Evolutionary conservation across 1,140 invertebrate species (phyloP).

Genomic region (Lysiphlebus fabarum): DNA sequence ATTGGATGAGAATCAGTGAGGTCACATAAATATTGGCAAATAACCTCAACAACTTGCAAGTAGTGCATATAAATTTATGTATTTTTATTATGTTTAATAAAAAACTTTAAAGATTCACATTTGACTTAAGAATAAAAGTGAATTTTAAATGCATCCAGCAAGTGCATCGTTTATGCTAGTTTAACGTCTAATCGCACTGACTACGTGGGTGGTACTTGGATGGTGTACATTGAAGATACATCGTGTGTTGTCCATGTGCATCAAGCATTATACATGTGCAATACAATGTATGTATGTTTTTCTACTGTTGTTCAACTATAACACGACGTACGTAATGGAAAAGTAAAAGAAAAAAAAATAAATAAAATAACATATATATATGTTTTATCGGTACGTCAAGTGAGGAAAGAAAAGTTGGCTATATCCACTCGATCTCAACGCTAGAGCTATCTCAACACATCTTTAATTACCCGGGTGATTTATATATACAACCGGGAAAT

Average conservation of each 20-base stretch:
- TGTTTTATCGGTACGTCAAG: background rate
- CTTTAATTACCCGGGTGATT: constrained; percentile 45
- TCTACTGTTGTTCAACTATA: background rate
- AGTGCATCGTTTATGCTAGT: constrained; percentile 30
- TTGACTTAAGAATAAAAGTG: constrained; percentile 3
- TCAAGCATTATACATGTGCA: background rate
- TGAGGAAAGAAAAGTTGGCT: constrained; percentile 13
- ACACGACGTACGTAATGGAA: constrained; percentile 4
- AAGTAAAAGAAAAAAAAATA: constrained; percentile 6
- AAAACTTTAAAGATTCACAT: background rate
- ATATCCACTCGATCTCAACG: constrained; percentile 25
- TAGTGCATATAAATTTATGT: background rate
- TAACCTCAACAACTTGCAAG: background rate
- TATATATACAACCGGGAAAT: constrained; percentile 39
- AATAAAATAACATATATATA: background rate
- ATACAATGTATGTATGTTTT: constrained; percentile 30
- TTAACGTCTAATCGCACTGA: constrained; percentile 30
- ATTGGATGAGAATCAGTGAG: background rate
- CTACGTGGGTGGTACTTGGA: constrained; percentile 30
- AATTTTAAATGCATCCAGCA: constrained; percentile 25
- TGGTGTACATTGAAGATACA: constrained; percentile 16
- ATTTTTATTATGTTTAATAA: constrained; percentile 3
- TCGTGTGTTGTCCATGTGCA: constrained; percentile 18
- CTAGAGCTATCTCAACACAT: constrained; percentile 40
- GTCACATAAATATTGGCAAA: background rate